Percentiles rank a stretch among this genome's conserved stretches.
Conservation (phyloP, 2,113 vertebrate genomes). For the Setophaga petechia region DNA sequence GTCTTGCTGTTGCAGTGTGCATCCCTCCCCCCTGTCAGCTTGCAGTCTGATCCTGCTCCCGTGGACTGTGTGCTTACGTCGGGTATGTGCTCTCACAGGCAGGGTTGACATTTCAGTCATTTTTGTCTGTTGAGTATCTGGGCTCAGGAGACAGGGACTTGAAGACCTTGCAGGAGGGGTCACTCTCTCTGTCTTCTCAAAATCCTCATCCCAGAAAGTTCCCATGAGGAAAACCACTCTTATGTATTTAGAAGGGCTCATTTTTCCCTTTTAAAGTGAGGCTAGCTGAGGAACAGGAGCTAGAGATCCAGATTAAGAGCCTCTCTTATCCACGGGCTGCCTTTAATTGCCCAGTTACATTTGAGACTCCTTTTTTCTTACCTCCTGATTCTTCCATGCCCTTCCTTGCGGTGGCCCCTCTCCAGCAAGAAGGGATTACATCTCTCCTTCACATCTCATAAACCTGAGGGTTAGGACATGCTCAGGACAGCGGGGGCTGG, state of each 20-base stretch:
- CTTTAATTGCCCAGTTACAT: not conserved
- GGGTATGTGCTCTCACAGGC: not conserved
- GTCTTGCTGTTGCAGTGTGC: constrained; percentile 10
- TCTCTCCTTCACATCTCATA: not conserved
- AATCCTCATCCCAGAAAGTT: not conserved
- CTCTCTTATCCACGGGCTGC: not conserved
- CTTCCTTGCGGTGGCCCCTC: not conserved
- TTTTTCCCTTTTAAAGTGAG: not conserved
- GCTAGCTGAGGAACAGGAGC: not conserved
- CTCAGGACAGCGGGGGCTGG: not conserved
- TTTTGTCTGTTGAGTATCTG: not conserved
- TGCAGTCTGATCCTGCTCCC: not conserved
- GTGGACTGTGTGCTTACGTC: rapidly evolving
- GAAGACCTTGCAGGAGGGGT: not conserved
- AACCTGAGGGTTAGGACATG: not conserved
- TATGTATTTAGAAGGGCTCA: not conserved
- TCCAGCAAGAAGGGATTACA: not conserved
- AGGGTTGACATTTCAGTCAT: not conserved
- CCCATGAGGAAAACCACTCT: not conserved
- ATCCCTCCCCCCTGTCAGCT: not conserved
- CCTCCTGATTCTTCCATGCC: not conserved
- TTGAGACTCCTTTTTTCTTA: not conserved
- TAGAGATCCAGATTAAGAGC: not conserved
- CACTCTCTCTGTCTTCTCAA: not conserved
- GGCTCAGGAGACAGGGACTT: not conserved